These are phyloP conservation scores for Podarcis siculus DNA, from an alignment of 2,797 vertebrate genomes.

Conservation along the genomic window DNA sequence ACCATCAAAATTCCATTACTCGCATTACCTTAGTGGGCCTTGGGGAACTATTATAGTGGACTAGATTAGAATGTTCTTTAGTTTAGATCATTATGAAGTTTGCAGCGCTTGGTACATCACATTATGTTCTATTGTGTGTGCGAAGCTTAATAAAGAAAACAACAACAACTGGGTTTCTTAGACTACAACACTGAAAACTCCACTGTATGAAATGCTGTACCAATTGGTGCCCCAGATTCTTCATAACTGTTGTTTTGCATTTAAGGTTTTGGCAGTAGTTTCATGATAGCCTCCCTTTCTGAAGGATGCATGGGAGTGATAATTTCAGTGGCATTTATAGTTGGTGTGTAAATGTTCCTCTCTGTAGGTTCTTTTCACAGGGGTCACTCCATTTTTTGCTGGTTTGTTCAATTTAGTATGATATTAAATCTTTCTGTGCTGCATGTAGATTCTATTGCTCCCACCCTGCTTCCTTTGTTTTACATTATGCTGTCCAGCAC, in stretches of 20 bases:
- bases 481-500: slow-evolving; percentile 17
- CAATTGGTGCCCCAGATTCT: slow-evolving; percentile 21
- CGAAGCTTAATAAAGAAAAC: slow-evolving; percentile 12
- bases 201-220: slow-evolving; percentile 9
- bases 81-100: slow-evolving; percentile 29
- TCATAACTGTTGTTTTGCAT: slow-evolving; percentile 16
- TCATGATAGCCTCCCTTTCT: slow-evolving; percentile 7
- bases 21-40: slow-evolving; percentile 25
- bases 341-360: not conserved
- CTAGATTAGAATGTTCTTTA: slow-evolving; percentile 13
- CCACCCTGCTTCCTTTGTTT: not conserved
- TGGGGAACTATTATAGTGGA: slow-evolving; percentile 23
- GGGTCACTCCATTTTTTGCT: too few relatives aligned
- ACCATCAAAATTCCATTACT: slow-evolving; percentile 19
- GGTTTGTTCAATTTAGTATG: not conserved
- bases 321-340: not conserved
- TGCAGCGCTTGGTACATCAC: slow-evolving; percentile 5
- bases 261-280: not conserved
- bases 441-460: not conserved
- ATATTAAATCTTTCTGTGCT: not conserved
- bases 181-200: not conserved
- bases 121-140: not conserved
- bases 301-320: not conserved
- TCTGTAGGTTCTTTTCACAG: not conserved
- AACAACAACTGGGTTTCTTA: not conserved